Percentiles rank a stretch among this genome's conserved stretches.
phyloP scores from a whole-genome alignment of 2,797 vertebrate species.

The Poecilia wingei region DNA sequence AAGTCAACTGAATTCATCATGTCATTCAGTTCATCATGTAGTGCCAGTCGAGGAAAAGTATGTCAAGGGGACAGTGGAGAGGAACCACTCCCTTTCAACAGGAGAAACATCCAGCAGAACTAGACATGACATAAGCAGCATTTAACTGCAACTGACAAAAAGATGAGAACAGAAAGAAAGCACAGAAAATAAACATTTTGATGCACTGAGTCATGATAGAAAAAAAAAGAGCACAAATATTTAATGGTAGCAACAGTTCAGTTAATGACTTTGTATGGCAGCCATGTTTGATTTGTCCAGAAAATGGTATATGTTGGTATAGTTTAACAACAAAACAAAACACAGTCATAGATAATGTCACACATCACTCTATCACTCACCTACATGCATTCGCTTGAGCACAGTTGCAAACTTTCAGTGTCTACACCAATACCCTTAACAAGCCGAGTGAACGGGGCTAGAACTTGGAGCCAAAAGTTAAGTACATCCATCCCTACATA shows the following conservation, averaged over 20 bases:
- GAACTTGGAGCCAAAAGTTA: conserved; percentile 21
- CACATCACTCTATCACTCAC: conserved; percentile 14
- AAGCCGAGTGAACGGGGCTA: conserved; percentile 9
- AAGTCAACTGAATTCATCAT: not conserved
- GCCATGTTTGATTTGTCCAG: not conserved
- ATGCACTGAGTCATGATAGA: not conserved
- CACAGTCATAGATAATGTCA: not conserved
- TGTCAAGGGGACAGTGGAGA: not conserved
- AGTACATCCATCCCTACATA: conserved; percentile 8
- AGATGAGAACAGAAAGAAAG: not conserved
- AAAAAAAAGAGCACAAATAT: too few species aligned
- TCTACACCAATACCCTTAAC: conserved; percentile 15
- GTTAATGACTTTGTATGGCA: not conserved
- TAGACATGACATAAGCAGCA: not conserved
- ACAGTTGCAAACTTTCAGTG: conserved; percentile 17
- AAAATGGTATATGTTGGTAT: not conserved
- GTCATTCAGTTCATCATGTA: not conserved
- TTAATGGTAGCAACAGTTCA: too few species aligned
- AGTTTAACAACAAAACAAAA: not conserved
- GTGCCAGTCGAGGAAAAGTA: not conserved
- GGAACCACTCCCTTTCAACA: not conserved
- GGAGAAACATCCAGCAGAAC: not conserved
- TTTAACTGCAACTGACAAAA: not conserved
- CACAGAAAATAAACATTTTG: not conserved
- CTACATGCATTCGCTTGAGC: conserved; percentile 7